Base-by-base conservation (phyloP, 2,888 invertebrate species). In the Baronia brevicornis region DNA sequence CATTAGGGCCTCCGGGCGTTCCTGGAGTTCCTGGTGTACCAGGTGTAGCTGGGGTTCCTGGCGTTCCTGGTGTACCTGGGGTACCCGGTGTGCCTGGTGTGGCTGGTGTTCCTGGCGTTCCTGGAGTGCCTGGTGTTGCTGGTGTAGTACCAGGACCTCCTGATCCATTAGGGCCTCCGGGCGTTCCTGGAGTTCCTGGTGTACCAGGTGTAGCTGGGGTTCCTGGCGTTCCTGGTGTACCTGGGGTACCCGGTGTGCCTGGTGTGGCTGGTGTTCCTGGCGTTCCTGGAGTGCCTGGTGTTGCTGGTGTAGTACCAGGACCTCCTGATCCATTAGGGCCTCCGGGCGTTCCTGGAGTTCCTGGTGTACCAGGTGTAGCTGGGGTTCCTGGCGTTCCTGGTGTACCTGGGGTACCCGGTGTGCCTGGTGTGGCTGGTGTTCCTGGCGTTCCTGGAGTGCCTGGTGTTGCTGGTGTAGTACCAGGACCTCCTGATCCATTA, bases 71-170 rank as follows among this genome's bases (percentile, higher is more conserved):
- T 2, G 20, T 31, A n/a, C 20, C 32, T 3, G 33, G 32, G 1
- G 17, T 8, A 8, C 31, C 31, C 4, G 31, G 8, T 5, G 6
- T 5, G 3, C 15, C 7, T 26, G 17, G 21, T n/a, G n/a, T 26
- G 3, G 20, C 30, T 23, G 33, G 33, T 3, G 27, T 31, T n/a
- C 25, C 27, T 10, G 38, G 41, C 3, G 5, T 3, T 5, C 28
- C 31, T 12, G 31, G 28, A 6, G 10, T 8, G 2, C 12, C 28
- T 19, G 36, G 33, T 6, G 23, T 5, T 2, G 27, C 28, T 20
- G 32, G 25, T 4, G n/a, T n/a, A n/a, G n/a, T n/a, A n/a, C 42
- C 46, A 23, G 15, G 28, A 3, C 30, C 27, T 5, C 27, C 21
- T 28, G 31, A 28, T 2, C 8, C 19, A n/a, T 20, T 28, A 8